phyloP scores from a whole-genome alignment of 53 echinoderm and acorn worm genomes.

The Hippasteria phrygiana region DNA sequence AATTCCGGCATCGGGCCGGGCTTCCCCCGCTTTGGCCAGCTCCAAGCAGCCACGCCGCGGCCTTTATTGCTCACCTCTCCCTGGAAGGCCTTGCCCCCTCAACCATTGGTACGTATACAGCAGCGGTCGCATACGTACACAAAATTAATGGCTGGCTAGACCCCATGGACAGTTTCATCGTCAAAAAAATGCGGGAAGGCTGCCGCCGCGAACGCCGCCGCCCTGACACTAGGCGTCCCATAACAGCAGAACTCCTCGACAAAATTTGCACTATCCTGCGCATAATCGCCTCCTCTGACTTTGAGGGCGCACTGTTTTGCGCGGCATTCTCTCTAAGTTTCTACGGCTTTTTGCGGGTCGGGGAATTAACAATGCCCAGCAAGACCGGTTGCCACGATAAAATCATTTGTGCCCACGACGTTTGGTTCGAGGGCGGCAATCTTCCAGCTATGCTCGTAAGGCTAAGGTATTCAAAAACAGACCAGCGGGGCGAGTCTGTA shows the following conservation, averaged over 20 bases:
- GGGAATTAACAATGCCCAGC: not conserved
- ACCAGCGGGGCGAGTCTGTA: not conserved
- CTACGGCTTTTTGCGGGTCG: constrained; percentile 16
- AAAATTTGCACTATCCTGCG: not conserved
- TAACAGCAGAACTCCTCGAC: not conserved
- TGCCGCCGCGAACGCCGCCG: not conserved
- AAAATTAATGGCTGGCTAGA: constrained; percentile 26
- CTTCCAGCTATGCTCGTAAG: not conserved
- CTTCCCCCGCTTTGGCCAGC: not conserved
- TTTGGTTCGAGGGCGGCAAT: not conserved
- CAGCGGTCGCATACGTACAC: constrained; percentile 15
- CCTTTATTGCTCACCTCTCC: constrained; percentile 25
- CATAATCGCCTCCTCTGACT: not conserved
- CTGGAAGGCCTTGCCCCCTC: constrained; percentile 12
- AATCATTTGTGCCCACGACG: not conserved
- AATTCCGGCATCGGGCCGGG: not conserved
- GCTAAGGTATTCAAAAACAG: constrained; percentile 17
- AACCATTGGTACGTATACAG: not conserved
- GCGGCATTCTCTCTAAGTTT: not conserved
- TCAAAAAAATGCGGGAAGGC: constrained; percentile 21
- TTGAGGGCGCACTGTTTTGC: not conserved
- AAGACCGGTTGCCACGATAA: not conserved
- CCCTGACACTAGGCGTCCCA: not conserved
- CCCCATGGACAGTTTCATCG: not conserved
- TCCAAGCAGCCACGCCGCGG: not conserved